Evolutionary conservation across 1,140 invertebrate species (phyloP), one percentile per base, ranked within the genome.

Genomic region (Penaeus indicus): DNA sequence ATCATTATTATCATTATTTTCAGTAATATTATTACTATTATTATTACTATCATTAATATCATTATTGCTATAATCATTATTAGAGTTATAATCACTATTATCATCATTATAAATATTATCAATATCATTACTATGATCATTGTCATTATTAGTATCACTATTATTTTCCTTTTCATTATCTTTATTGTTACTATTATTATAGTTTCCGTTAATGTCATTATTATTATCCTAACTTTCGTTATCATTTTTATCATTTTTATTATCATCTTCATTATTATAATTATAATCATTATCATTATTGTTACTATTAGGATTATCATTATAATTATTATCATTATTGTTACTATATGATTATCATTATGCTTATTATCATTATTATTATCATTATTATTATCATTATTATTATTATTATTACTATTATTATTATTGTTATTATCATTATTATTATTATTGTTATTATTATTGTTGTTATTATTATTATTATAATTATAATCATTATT

Each of bases 111-210:
- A 5, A n/a, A 25, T n/a, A 72, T n/a, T 72, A 72, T n/a, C 22
- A 72, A 1, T n/a, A 72, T 72, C 1, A 72, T n/a, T 4, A 72
- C 3, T n/a, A 72, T n/a, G 11, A 72, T 60, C 32, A 61, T 16
- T 54, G 62, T n/a, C 13, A 81, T 61, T n/a, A 81, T 81, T 61
- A 8, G 7, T 81, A 60, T 61, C 16, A 60, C 32, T 42, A 79
- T 61, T 60, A 60, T n/a, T 21, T 32, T 32, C 32, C 54, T 21
- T 21, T 10, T 81, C 32, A 61, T 61, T 81, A 61, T 21, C 18
- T 61, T 81, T 61, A 81, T 61, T 81, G 27, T 61, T 61, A 81
- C 62, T 61, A 61, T 81, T n/a, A 62, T 4, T 7, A 42, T 22
- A 1, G 32, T 32, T 32, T 32, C 32, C 32, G 2, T 32, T 32